Evolutionary conservation across 2,113 vertebrate genomes (phyloP).

Genomic region (Caranx ignobilis): DNA sequence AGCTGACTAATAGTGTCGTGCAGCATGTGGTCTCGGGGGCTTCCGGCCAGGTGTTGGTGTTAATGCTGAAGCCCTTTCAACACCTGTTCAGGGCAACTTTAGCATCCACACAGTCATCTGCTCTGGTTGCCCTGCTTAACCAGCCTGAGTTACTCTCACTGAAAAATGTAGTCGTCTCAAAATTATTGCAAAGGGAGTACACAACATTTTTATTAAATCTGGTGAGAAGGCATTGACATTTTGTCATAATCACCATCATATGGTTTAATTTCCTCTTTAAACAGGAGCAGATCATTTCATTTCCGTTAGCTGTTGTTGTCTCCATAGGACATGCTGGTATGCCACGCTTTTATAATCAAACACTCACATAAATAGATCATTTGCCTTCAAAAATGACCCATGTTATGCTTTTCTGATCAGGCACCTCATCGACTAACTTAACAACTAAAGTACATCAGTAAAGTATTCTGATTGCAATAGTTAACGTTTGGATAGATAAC

Average conservation of each 20-base stretch:
- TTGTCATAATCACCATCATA: constrained; percentile 18
- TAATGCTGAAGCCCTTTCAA: constrained; percentile 68
- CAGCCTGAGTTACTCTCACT: constrained; percentile 34
- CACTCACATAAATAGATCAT: neutral
- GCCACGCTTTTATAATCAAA: neutral
- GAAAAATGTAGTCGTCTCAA: constrained; percentile 10
- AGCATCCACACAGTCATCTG: constrained; percentile 37
- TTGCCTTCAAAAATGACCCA: neutral
- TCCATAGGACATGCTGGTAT: neutral
- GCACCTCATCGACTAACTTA: neutral
- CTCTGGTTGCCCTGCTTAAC: constrained; percentile 56
- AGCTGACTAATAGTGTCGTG: constrained; percentile 73
- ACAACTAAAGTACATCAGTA: neutral
- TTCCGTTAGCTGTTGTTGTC: neutral
- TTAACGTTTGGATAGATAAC: no score
- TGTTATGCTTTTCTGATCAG: neutral
- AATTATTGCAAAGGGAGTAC: constrained; percentile 10
- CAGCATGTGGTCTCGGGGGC: constrained; percentile 71
- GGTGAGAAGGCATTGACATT: neutral
- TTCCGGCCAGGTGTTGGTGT: constrained; percentile 77
- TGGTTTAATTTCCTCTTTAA: constrained; percentile 1
- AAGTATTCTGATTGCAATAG: no score
- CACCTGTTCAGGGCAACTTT: constrained; percentile 74
- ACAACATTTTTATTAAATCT: constrained; percentile 5
- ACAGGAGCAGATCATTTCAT: neutral